phyloP scores from a whole-genome alignment of 2,888 invertebrate genomes.

The Eledona agricola region DNA sequence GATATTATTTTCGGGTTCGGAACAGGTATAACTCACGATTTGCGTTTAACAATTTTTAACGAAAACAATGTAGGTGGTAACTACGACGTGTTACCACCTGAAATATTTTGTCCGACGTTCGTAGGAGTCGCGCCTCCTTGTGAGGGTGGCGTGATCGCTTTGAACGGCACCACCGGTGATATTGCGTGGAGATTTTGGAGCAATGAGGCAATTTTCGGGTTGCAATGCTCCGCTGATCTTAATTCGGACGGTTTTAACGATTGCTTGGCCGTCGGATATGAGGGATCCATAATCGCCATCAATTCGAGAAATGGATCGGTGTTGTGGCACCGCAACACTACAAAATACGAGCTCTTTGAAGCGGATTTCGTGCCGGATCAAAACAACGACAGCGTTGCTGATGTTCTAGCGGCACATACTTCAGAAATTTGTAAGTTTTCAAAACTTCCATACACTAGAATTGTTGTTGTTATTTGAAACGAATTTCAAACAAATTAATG shows the following conservation, averaged over 20 bases:
- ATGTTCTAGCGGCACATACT: conserved; percentile 76
- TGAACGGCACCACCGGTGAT: conserved; percentile 76
- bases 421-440: conserved; percentile 52
- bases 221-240: conserved; percentile 77
- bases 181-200: conserved; percentile 80
- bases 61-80: conserved; percentile 61
- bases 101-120: conserved; percentile 72
- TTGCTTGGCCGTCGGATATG: conserved; percentile 77
- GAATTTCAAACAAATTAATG: too few relatives aligned
- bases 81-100: conserved; percentile 67
- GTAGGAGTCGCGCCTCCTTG: conserved; percentile 73
- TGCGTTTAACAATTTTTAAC: conserved; percentile 17
- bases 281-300: conserved; percentile 73
- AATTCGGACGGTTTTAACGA: conserved; percentile 74
- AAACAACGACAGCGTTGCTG: conserved; percentile 73
- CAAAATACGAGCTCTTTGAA: conserved; percentile 76
- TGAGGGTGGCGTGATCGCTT: conserved; percentile 77
- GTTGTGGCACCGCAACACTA: conserved; percentile 72
- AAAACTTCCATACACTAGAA: too few relatives aligned
- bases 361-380: conserved; percentile 76
- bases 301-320: conserved; percentile 72
- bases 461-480: too few relatives aligned
- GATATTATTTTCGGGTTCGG: conserved; percentile 82
- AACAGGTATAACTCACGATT: conserved; percentile 64
- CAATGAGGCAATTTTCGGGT: conserved; percentile 74